phyloP scores from a whole-genome alignment of 2,888 invertebrate genomes.

The Diogma glabrata region DNA sequence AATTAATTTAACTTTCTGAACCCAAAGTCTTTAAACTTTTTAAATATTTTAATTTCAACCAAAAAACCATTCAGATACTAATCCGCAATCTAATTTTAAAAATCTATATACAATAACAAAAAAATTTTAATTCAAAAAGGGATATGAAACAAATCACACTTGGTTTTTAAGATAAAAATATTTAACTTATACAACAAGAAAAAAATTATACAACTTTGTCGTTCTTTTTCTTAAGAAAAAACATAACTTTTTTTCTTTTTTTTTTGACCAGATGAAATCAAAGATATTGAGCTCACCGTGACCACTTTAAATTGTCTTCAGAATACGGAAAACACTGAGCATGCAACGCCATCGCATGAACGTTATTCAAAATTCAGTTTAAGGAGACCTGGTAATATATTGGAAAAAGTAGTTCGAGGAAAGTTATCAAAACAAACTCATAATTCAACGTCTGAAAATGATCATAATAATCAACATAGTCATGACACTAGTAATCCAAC shows the following conservation, averaged over 20 bases:
- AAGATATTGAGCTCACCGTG: slow-evolving; percentile 81
- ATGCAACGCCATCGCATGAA: slow-evolving; percentile 35
- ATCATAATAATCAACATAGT: background rate
- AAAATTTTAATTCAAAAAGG: no score
- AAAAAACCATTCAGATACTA: no score
- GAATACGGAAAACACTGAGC: slow-evolving; percentile 33
- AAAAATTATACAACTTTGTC: no score
- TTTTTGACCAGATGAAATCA: slow-evolving; percentile 60
- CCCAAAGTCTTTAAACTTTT: no score
- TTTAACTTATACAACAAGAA: no score
- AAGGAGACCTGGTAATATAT: slow-evolving; percentile 40
- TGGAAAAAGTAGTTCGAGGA: slow-evolving; percentile 42
- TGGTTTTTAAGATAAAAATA: no score
- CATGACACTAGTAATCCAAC: slow-evolving; percentile 10
- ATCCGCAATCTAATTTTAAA: no score
- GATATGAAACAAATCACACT: no score
- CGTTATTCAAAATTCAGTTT: slow-evolving; percentile 34
- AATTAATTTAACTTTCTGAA: no score
- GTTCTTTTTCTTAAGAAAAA: no score
- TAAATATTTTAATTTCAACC: no score
- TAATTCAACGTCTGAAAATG: slow-evolving; percentile 23
- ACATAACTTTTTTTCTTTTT: slow-evolving; percentile 21
- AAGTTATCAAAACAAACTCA: slow-evolving; percentile 44
- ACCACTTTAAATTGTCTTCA: slow-evolving; percentile 66
- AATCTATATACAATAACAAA: no score